These are phyloP conservation scores for Antrozous pallidus DNA, from an alignment of 2,797 vertebrate species.

Conservation along the genomic window DNA sequence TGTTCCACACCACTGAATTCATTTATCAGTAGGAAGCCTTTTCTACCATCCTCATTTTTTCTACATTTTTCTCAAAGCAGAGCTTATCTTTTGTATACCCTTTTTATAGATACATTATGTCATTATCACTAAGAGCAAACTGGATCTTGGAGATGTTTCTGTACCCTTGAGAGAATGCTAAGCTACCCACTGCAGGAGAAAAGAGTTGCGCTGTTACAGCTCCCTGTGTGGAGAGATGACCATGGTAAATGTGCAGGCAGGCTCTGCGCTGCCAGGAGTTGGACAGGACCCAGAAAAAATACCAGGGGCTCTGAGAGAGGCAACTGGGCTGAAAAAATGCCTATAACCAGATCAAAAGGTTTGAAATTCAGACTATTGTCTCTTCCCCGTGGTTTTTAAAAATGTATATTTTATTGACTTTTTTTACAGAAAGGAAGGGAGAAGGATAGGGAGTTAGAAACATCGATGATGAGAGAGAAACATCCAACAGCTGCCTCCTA, in stretches of 20 bases:
- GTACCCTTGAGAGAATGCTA: neutral
- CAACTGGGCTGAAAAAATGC: neutral
- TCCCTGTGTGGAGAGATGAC: neutral
- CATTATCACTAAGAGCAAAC: neutral
- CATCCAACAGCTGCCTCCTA: too few species aligned
- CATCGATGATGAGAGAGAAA: too few species aligned
- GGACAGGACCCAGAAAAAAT: neutral
- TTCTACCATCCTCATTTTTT: slow-evolving; percentile 4
- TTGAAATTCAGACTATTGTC: neutral
- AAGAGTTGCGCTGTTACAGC: neutral
- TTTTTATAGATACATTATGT: slow-evolving; percentile 32
- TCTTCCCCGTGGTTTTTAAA: neutral
- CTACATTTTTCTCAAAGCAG: neutral
- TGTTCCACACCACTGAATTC: slow-evolving; percentile 4
- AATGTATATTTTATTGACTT: too few species aligned
- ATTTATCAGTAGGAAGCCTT: slow-evolving; percentile 7
- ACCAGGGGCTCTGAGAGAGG: neutral
- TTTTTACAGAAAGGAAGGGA: too few species aligned
- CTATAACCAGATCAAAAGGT: neutral
- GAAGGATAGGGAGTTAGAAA: too few species aligned
- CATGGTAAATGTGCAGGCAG: neutral
- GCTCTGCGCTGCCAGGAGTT: neutral
- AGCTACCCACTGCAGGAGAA: too few species aligned
- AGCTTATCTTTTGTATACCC: neutral
- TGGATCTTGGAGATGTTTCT: neutral